Conservation (phyloP, 2,888 invertebrate species). For the Mimas tiliae region DNA sequence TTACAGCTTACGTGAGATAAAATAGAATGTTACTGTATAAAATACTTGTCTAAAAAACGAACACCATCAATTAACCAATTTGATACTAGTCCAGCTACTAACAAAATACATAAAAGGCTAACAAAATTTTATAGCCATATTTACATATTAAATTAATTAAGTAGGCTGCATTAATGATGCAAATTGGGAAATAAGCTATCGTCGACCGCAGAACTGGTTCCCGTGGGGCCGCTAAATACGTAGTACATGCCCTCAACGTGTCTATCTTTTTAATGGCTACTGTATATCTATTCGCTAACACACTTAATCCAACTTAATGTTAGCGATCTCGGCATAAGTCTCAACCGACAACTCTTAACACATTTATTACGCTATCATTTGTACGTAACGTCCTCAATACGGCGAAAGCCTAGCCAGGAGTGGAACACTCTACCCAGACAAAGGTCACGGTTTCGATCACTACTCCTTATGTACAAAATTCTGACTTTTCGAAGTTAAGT, state of each 20-base stretch:
- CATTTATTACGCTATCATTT: background rate
- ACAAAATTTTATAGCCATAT: constrained; percentile 59
- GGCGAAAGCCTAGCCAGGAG: background rate
- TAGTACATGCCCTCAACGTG: constrained; percentile 58
- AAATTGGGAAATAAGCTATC: constrained; percentile 79
- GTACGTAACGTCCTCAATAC: background rate
- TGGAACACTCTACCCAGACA: background rate
- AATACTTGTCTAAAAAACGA: background rate
- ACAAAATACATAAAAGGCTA: constrained; percentile 31
- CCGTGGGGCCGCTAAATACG: constrained; percentile 67
- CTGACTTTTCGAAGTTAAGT: no score
- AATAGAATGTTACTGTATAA: no score
- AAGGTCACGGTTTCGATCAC: background rate
- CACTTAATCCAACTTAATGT: constrained; percentile 13
- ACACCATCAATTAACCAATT: constrained; percentile 8
- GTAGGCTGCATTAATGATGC: constrained; percentile 71
- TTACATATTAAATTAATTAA: constrained; percentile 76
- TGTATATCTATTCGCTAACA: constrained; percentile 32
- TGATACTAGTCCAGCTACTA: constrained; percentile 1
- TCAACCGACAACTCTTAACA: constrained; percentile 5
- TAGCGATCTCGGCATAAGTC: background rate
- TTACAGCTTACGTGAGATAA: no score
- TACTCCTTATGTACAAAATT: no score
- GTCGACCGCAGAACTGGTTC: constrained; percentile 57
- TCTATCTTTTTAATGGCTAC: constrained; percentile 60